Evolutionary conservation across 1,140 invertebrate genomes (phyloP), one percentile per base, ranked within the genome.

Genomic region (Lasaia peninsularis): DNA sequence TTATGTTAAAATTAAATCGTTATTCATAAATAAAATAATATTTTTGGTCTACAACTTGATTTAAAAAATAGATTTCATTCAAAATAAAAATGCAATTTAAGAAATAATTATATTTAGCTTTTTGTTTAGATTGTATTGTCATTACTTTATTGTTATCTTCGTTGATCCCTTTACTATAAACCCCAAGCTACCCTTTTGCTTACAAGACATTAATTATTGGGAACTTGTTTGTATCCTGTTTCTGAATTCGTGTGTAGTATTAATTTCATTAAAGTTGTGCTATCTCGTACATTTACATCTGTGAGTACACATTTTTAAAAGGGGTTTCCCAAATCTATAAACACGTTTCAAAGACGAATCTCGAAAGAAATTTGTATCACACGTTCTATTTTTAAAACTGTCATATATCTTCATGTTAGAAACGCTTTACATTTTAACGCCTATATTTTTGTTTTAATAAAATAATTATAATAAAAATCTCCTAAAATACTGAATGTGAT

Each of bases 151-250:
- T 8, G 5, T 18, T 48, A 10, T 10, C 18, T 16, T 11, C 6
- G 33, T 14, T 14, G 5, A 12, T 2, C 12, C 1, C 7, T 20
- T 20, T 14, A 18, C 37, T 2, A 18, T 40, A 8, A 20, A 18
- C 16, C 37, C 37, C 16, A 3, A 18, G 10, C 37, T 40, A 12
- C 37, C 18, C 37, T 40, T 10, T 14, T 31, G 16, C 20, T 53
- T 53, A 59, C 21, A 44, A 53, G 32, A 60, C 52, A 56, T 50
- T 56, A 59, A 59, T 63, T 52, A 63, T 55, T 56, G 18, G 37
- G 37, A 40, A 40, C 37, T 40, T 40, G 37, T 40, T 40, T 40
- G 37, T 40, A 40, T 40, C 37, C 37, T 40, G 37, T 40, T 40
- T 40, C 37, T 40, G 37, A 40, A 40, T 40, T 18, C 37, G 9